Percentiles rank a stretch among this genome's conserved stretches.
Conservation (phyloP, 2,113 vertebrate species). For the sheep (Ovis aries) region ARS-UI_Ramb_v3.0 NC_056058.1:16612501-16613000, state of each 20-base stretch:
- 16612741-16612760: not conserved
- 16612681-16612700: too few species aligned
- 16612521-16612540: not conserved
- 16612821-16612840: rapidly evolving
- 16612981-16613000: not conserved
- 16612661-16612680: rapidly evolving
- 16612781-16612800: too few species aligned
- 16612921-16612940: not conserved
- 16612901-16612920: not conserved
- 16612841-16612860: not conserved
- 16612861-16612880: not conserved
- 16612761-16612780: not conserved
- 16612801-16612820: not conserved
- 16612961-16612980: not conserved
- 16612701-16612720: not conserved
- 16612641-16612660: not conserved
- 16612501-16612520: not conserved
- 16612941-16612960: not conserved
- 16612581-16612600: not conserved
- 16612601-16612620: not conserved
- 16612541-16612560: not conserved
- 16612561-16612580: not conserved
- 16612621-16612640: not conserved
- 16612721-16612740: not conserved
- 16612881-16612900: not conserved